Evolutionary conservation across 2,888 invertebrate species (phyloP).

Genomic region (Fragum fragum): DNA sequence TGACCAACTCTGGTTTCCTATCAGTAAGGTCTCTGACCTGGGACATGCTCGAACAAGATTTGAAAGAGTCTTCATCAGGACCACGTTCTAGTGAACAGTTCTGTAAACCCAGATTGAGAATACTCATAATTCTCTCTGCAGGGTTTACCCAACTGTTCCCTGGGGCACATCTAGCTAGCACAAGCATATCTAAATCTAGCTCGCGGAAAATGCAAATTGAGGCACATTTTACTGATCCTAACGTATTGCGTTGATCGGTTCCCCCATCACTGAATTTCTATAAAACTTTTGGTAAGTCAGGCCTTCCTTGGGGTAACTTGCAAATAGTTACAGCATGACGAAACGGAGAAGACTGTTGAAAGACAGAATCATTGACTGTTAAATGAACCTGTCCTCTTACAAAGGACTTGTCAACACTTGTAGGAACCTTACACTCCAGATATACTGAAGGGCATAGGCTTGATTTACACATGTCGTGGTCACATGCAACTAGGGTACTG

Average conservation of each 20-base stretch:
- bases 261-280: slow-evolving; percentile 40
- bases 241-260: slow-evolving; percentile 4
- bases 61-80: background rate
- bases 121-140: slow-evolving; percentile 48
- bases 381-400: slow-evolving; percentile 29
- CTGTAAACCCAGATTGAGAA: slow-evolving; percentile 46
- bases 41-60: slow-evolving; percentile 13
- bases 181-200: slow-evolving; percentile 41
- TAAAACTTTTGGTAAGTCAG: background rate
- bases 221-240: background rate
- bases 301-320: slow-evolving; percentile 18
- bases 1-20: slow-evolving; percentile 10
- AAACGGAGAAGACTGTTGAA: slow-evolving; percentile 39
- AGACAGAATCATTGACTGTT: slow-evolving; percentile 45
- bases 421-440: slow-evolving; percentile 33
- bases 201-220: slow-evolving; percentile 34
- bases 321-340: slow-evolving; percentile 38
- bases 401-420: slow-evolving; percentile 31
- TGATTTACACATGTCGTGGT: slow-evolving; percentile 49
- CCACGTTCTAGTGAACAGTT: slow-evolving; percentile 30
- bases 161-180: slow-evolving; percentile 45
- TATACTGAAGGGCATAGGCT: slow-evolving; percentile 38
- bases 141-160: slow-evolving; percentile 59
- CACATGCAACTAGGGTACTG: slow-evolving; percentile 28
- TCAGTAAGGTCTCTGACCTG: background rate